Evolutionary conservation across 2,888 invertebrate species (phyloP), one percentile per base, ranked within the genome.

Genomic region (Aleiodes testaceus): DNA sequence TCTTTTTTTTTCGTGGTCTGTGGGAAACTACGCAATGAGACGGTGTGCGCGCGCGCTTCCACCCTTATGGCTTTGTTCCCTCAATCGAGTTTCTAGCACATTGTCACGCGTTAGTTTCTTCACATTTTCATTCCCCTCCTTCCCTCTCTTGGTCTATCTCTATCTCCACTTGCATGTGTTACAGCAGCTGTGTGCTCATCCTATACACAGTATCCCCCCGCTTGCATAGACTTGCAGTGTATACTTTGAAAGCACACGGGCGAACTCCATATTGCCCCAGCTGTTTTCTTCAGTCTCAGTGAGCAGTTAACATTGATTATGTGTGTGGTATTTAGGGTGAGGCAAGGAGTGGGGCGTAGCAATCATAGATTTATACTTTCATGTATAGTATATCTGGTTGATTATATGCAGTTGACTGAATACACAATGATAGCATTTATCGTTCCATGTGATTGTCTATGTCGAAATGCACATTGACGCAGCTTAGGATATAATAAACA

Each of bases 31-130:
- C 42, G 69, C 44, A 45, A 50, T 45, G 42, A 69, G 61, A 70
- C 49, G 70, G 53, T 68, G 65, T 68, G 66, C 70, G 74, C 71
- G 65, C 70, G 66, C 70, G 66, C 66, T 71, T 73, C 74, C 70
- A 73, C 69, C 74, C 66, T 72, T 69, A 59, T 44, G 12, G 64
- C 52, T 61, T 59, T 59, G 59, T 59, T 59, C 59, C 59, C 66
- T 52, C 45, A 55, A n/a, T 70, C 69, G 47, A 49, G 45, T 59
- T 53, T 53, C 65, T 65, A 61, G 30, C 63, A 45, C 70, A 47
- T 42, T 59, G 50, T 44, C 36, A 65, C 63, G 53, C 64, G 30
- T 36, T 42, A 14, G 53, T 14, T 44, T 61, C 53, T 22, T 52
- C 63, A 36, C 36, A 36, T 67, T 73, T 59, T 16, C n/a, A 22